Percentiles rank a stretch among this genome's conserved stretches.
Evolutionary conservation across 2,888 invertebrate species (phyloP).

Genomic region (Argyresthia goedartella): DNA sequence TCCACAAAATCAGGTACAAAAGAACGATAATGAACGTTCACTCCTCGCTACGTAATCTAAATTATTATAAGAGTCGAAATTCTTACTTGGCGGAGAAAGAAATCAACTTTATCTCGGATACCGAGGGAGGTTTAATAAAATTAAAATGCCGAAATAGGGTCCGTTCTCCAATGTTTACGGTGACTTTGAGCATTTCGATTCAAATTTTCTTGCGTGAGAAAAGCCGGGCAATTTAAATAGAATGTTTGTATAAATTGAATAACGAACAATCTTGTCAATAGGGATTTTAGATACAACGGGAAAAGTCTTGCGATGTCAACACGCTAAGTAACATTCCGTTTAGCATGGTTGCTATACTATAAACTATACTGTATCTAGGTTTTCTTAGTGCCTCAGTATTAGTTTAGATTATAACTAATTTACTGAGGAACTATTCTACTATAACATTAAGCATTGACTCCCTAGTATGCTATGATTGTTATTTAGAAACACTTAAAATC

Average conservation of each 20-base stretch:
- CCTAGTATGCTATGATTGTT: too few species aligned
- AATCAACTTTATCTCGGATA: conserved; percentile 64
- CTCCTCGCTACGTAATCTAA: conserved; percentile 70
- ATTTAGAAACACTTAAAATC: too few species aligned
- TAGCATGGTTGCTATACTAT: too few species aligned
- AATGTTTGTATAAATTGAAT: conserved; percentile 11
- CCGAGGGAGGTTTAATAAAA: conserved; percentile 64
- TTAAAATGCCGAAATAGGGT: conserved; percentile 55
- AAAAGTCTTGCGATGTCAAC: too few species aligned
- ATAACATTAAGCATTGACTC: too few species aligned
- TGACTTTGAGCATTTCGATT: conserved; percentile 49
- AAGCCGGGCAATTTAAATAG: conserved; percentile 25
- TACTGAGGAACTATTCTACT: too few species aligned
- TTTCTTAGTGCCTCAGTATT: too few species aligned
- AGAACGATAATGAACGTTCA: conserved; percentile 71
- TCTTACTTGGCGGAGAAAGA: conserved; percentile 65
- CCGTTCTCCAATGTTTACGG: conserved; percentile 50
- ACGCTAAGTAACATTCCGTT: too few species aligned
- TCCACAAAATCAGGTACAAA: conserved; percentile 69
- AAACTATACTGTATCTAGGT: too few species aligned
- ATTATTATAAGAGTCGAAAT: conserved; percentile 69
- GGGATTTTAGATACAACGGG: too few species aligned
- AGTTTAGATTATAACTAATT: too few species aligned
- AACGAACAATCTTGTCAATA: too few species aligned
- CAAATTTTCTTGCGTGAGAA: conserved; percentile 38